A percentile compares a stretch with the other conserved stretches of the same genome.
Conservation (phyloP, 2,888 invertebrate genomes). For the Oegoconia quadripuncta region DNA sequence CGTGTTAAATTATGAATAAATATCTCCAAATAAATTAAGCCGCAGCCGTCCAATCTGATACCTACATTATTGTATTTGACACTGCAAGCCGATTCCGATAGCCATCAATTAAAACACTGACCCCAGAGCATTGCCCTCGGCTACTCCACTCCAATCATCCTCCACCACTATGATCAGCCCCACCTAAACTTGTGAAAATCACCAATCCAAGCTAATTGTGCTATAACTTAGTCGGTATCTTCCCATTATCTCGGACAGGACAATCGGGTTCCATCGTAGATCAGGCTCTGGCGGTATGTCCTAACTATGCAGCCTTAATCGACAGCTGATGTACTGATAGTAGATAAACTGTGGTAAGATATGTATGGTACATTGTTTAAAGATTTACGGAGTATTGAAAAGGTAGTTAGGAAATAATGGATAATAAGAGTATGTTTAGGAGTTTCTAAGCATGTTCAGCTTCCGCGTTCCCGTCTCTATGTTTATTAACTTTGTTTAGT, state of each 20-base stretch:
- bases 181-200: slow-evolving; percentile 15
- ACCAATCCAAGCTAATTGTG: slow-evolving; percentile 25
- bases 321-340: slow-evolving; percentile 43
- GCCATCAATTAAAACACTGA: too few species aligned
- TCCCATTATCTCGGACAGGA: slow-evolving; percentile 36
- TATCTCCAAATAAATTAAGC: too few species aligned
- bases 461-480: too few species aligned
- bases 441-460: too few species aligned
- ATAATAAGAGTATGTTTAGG: background rate
- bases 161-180: background rate
- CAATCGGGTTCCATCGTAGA: slow-evolving; percentile 34
- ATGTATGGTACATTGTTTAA: slow-evolving; percentile 11
- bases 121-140: too few species aligned
- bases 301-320: slow-evolving; percentile 30
- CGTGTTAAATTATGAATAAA: too few species aligned
- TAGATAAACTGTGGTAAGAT: slow-evolving; percentile 15
- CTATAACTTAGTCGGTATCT: slow-evolving; percentile 33
- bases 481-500: too few species aligned
- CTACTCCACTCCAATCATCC: too few species aligned
- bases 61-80: too few species aligned
- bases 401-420: background rate
- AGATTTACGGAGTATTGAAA: slow-evolving; percentile 10
- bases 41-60: too few species aligned
- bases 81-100: too few species aligned
- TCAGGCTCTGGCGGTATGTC: slow-evolving; percentile 10